phyloP scores from a whole-genome alignment of 2,797 vertebrate species.

The Anguilla megastoma region DNA sequence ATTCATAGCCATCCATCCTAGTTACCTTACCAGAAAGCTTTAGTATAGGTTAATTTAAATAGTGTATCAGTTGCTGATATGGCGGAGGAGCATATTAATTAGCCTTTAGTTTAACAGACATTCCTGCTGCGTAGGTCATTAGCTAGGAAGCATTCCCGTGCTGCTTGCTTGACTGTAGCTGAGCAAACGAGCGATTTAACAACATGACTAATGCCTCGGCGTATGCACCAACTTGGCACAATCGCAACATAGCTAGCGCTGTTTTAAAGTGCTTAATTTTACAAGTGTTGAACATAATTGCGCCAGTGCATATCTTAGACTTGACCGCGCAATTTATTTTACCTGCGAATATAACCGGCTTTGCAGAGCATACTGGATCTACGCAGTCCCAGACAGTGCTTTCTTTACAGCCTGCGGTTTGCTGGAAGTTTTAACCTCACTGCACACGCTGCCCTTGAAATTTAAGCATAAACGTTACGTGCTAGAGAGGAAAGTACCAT shows the following conservation, averaged over 20 bases:
- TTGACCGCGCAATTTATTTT: constrained; percentile 45
- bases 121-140: background rate
- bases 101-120: background rate
- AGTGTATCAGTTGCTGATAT: no score
- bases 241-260: background rate
- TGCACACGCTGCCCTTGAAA: constrained; percentile 69
- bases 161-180: background rate
- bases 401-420: background rate
- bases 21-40: no score
- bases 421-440: constrained; percentile 7
- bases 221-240: background rate
- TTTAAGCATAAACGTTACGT: constrained; percentile 54
- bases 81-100: background rate
- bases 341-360: constrained; percentile 71
- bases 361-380: constrained; percentile 67
- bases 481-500: constrained; percentile 61
- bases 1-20: no score
- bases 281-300: background rate
- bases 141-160: background rate
- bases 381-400: background rate
- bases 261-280: background rate
- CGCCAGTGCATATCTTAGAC: background rate
- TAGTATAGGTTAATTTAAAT: no score
- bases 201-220: background rate
- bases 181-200: background rate